Evolutionary conservation across 2,797 vertebrate species (phyloP), one percentile per base, ranked within the genome.

Genomic region (Muraenolepis orangiensis): DNA sequence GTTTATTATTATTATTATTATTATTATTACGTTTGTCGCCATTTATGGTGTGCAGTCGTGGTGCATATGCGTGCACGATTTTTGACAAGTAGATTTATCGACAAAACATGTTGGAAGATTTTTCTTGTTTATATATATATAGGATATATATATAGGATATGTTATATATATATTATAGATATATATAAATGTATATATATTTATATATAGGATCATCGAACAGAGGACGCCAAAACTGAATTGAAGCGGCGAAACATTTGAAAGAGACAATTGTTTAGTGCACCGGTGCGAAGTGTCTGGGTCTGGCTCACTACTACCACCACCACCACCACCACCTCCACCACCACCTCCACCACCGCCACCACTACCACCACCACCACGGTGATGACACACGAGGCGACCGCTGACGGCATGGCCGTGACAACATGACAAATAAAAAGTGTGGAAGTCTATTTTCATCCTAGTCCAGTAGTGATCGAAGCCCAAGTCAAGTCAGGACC

Each of bases 391-490:
- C 80, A 87, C 74, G 70, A 83, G 69, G 80, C 77, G 79, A 71
- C 78, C 77, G 79, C 91, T 80, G 82, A 90, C 77, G 88, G 87
- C 83, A 90, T 93, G 93, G 90, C 87, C 77, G 88, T 91, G 86
- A 91, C 91, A 94, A 92, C 88, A 94, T 93, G 93, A 94, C 92
- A 93, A 93, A 92, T 92, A 93, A 94, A 93, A 93, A 93, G 93
- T 93, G 87, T 80, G 84, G 83, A 79, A 84, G 80, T 93, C 86
- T 90, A 82, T 91, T 89, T 84, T 90, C 83, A 87, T 87, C 82
- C 84, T n/a, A 87, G 83, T 84, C 92, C n/a, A n/a, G n/a, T n/a
- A 87, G 87, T 91, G 90, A 94, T 88, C 87, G 87, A 91, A 85
- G 81, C 88, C 75, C 74, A 42, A 38, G 29, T 16, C n/a, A n/a